These are phyloP conservation scores for Scrobipalpa atriplicella DNA, from an alignment of 2,888 invertebrate species.

Conservation along the genomic window DNA sequence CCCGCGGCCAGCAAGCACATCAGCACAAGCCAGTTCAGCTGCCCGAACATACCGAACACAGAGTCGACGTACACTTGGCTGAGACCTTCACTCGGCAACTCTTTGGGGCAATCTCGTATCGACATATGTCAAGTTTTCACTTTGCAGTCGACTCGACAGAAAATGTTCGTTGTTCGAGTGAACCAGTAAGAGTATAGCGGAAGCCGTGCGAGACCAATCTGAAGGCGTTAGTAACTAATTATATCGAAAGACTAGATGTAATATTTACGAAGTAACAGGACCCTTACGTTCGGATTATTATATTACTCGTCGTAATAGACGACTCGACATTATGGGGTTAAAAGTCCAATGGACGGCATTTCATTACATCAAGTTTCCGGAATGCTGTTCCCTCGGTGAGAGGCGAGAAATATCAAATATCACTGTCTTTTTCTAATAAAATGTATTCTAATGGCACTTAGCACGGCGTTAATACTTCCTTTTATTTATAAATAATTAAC, in stretches of 20 bases:
- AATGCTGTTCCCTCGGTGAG: slow-evolving; percentile 4
- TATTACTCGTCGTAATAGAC: neutral
- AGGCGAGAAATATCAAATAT: neutral
- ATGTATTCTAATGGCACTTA: slow-evolving; percentile 19
- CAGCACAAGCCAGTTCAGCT: neutral
- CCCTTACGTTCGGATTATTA: neutral
- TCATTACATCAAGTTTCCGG: neutral
- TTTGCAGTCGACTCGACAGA: neutral
- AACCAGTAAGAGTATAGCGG: neutral
- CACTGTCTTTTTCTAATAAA: neutral
- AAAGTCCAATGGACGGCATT: slow-evolving; percentile 9
- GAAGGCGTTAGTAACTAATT: slow-evolving; percentile 11
- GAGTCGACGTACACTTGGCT: neutral
- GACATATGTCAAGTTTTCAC: neutral
- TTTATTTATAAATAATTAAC: neutral
- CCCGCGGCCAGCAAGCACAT: neutral
- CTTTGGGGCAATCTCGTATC: neutral
- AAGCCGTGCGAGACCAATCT: slow-evolving; percentile 7
- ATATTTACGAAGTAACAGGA: neutral
- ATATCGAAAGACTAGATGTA: slow-evolving; percentile 14
- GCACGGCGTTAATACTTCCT: neutral
- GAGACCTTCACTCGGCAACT: neutral
- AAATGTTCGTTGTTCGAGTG: neutral
- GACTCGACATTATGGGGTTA: neutral
- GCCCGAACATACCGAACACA: neutral